Evolutionary conservation across 1,140 invertebrate genomes (phyloP).

Genomic region (Aphelinus atriplicis): DNA sequence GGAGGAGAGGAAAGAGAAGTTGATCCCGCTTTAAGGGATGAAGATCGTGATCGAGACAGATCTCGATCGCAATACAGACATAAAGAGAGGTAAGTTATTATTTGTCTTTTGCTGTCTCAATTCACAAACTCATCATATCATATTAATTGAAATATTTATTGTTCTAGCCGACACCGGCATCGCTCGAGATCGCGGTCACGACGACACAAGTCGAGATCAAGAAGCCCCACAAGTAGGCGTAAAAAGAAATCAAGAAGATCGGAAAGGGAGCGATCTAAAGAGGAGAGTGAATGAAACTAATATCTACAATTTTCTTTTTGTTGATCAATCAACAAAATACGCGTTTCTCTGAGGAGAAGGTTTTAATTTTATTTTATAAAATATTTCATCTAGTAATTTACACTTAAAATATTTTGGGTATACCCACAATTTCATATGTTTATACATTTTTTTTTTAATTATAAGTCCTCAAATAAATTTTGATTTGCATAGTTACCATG

Average conservation of each 20-base stretch:
- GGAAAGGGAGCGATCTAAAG: constrained; percentile 67
- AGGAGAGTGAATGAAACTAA: constrained; percentile 67
- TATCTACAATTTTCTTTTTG: constrained; percentile 6
- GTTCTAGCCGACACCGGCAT: constrained; percentile 63
- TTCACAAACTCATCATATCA: too few relatives aligned
- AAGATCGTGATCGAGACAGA: constrained; percentile 61
- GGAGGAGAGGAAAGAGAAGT: constrained; percentile 54
- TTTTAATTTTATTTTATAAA: constrained; percentile 30
- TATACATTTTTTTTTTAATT: constrained; percentile 34
- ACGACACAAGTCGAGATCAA: constrained; percentile 69
- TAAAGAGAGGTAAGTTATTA: constrained; percentile 58
- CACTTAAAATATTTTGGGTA: too few relatives aligned
- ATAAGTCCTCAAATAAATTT: constrained; percentile 22
- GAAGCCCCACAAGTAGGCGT: constrained; percentile 69
- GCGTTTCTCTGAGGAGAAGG: neutral
- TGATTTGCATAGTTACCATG: constrained; percentile 17
- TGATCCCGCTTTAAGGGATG: constrained; percentile 60
- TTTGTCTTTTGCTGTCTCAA: neutral
- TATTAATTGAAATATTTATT: too few relatives aligned
- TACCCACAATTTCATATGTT: constrained; percentile 14
- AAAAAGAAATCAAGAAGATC: constrained; percentile 75
- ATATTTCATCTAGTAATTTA: constrained; percentile 15
- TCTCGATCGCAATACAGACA: constrained; percentile 62
- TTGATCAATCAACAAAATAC: neutral
- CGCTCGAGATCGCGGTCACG: constrained; percentile 69